Evolutionary conservation across 1,140 invertebrate species (phyloP).

Genomic region (Acyrthosiphon pisum): DNA sequence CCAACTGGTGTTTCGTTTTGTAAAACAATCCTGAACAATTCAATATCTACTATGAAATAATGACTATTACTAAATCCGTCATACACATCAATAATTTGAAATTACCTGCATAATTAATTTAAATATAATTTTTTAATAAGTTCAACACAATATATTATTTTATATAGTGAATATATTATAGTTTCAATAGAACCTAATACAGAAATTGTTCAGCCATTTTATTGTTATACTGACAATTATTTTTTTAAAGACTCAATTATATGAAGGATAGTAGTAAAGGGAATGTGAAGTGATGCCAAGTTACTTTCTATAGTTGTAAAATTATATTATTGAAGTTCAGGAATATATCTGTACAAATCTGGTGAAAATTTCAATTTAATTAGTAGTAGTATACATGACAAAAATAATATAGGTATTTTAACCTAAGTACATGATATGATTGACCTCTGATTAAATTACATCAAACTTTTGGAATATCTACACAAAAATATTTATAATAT

Average conservation of each 20-base stretch:
- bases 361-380: not conserved
- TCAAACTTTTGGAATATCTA: not conserved
- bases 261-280: not conserved
- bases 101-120: no score
- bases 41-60: not conserved
- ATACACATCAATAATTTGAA: no score
- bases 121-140: no score
- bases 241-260: not conserved
- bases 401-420: not conserved
- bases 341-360: not conserved
- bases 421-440: not conserved
- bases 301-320: not conserved
- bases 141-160: not conserved
- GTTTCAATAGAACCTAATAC: not conserved
- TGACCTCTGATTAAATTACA: not conserved
- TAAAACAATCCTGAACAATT: no score
- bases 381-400: not conserved
- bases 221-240: not conserved
- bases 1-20: not conserved
- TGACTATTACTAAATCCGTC: not conserved
- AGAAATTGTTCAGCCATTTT: not conserved
- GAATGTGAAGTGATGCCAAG: no score
- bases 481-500: not conserved
- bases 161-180: not conserved
- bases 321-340: not conserved